A percentile compares a stretch with the other conserved stretches of the same genome.
Evolutionary conservation across 2,113 vertebrate genomes (phyloP).

Genomic region (Melanocharis versteri): DNA sequence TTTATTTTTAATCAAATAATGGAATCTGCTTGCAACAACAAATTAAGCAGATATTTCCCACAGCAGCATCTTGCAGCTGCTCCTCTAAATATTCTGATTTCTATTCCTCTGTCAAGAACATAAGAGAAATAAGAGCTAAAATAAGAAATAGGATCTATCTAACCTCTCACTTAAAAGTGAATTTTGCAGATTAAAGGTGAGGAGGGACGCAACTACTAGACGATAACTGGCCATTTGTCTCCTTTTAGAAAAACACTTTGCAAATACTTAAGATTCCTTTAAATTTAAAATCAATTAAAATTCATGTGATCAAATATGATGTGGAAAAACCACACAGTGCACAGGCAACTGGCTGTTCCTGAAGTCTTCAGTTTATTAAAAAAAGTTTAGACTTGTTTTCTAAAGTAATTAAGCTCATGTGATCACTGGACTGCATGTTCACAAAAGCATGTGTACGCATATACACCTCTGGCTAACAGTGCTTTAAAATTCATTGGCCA

Average conservation of each 20-base stretch:
- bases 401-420: neutral
- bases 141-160: neutral
- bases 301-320: neutral
- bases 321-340: neutral
- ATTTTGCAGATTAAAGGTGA: neutral
- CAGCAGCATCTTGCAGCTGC: neutral
- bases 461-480: neutral
- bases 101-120: neutral
- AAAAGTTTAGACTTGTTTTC: neutral
- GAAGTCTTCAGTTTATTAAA: neutral
- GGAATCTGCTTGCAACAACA: constrained; percentile 14
- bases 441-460: neutral
- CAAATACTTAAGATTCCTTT: neutral
- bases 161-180: neutral
- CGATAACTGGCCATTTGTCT: neutral
- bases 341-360: neutral
- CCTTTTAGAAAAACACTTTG: neutral
- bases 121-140: neutral
- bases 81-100: neutral
- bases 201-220: neutral
- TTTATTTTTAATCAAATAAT: constrained; percentile 57
- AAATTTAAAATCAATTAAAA: neutral
- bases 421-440: neutral
- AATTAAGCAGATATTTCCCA: constrained; percentile 26
- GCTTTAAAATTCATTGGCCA: neutral